Percentiles rank a stretch among this genome's conserved stretches.
These are phyloP conservation scores for Orthosia cruda DNA, from an alignment of 2,888 invertebrate species.

Conservation along the genomic window DNA sequence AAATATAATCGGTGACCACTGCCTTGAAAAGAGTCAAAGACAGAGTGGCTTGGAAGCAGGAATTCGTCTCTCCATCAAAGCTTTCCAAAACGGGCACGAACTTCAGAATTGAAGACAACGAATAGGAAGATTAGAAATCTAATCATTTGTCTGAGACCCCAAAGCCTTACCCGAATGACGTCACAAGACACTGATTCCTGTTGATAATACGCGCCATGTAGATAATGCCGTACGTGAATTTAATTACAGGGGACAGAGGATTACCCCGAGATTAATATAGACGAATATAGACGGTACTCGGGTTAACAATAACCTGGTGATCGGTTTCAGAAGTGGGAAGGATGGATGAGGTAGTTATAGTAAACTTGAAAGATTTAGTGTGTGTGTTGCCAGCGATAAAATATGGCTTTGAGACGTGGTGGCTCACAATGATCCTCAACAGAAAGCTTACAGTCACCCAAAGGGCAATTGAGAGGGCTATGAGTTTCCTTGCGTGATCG, in stretches of 20 bases:
- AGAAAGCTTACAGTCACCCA: too few species aligned
- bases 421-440: too few species aligned
- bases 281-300: constrained; percentile 45
- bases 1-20: too few species aligned
- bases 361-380: background rate
- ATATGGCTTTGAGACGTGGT: too few species aligned
- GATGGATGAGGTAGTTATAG: constrained; percentile 36
- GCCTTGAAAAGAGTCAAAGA: too few species aligned
- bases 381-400: too few species aligned
- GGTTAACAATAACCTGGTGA: constrained; percentile 36
- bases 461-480: too few species aligned
- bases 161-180: constrained; percentile 5
- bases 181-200: constrained; percentile 23
- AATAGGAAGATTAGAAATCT: background rate
- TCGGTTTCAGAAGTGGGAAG: background rate
- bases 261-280: constrained; percentile 62
- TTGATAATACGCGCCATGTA: constrained; percentile 29
- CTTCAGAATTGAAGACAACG: too few species aligned
- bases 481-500: too few species aligned
- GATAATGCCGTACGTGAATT: constrained; percentile 65
- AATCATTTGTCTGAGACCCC: constrained; percentile 1
- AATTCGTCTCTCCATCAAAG: too few species aligned
- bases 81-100: too few species aligned
- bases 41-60: too few species aligned
- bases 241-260: constrained; percentile 67